Evolutionary conservation across 2,888 invertebrate genomes (phyloP).

Genomic region (Dryocosmus kuriphilus): DNA sequence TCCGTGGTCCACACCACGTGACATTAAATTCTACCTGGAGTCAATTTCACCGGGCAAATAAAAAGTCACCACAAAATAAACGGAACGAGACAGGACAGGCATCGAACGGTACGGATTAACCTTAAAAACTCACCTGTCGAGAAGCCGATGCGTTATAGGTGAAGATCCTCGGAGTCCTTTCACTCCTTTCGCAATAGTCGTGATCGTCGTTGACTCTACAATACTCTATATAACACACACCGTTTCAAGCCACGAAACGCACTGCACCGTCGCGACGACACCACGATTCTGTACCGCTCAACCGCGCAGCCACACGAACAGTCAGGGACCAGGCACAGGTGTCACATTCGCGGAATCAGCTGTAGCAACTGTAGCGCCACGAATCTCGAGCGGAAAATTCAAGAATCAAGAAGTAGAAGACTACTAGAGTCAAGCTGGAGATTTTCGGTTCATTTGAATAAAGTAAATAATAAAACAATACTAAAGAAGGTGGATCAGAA

Average conservation of each 20-base stretch:
- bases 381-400: too few relatives aligned
- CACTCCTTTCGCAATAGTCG: conserved; percentile 38
- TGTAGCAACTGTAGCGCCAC: conserved; percentile 64
- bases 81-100: conserved; percentile 13
- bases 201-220: conserved; percentile 38
- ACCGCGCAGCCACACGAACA: conserved; percentile 50
- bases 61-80: neutral
- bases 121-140: conserved; percentile 48
- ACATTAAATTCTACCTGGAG: conserved; percentile 2
- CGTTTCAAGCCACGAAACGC: conserved; percentile 38
- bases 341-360: conserved; percentile 68
- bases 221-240: conserved; percentile 19
- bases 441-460: neutral
- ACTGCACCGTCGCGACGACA: conserved; percentile 35
- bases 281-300: conserved; percentile 41
- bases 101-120: conserved; percentile 47
- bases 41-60: neutral
- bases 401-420: neutral
- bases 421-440: conserved; percentile 36
- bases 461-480: neutral
- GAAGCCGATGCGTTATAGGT: conserved; percentile 44
- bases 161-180: conserved; percentile 38
- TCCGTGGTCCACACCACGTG: conserved; percentile 1
- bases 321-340: too few relatives aligned
- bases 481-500: neutral